Percentiles rank a stretch among this genome's conserved stretches.
phyloP scores from a whole-genome alignment of 2,888 invertebrate species.

The Entomobrya multifasciata region DNA sequence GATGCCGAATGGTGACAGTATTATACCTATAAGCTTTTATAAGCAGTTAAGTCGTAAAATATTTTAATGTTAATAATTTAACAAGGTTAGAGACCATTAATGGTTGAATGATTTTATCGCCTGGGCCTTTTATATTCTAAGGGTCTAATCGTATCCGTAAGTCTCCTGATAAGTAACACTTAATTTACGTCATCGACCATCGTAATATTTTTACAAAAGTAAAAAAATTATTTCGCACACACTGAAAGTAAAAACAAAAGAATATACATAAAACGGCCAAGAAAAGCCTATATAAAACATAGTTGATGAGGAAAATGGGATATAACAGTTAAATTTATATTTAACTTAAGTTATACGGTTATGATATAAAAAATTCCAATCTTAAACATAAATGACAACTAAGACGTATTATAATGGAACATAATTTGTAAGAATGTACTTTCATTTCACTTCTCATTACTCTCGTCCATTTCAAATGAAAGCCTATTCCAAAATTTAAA shows the following conservation, averaged over 20 bases:
- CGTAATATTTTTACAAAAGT: too few relatives aligned
- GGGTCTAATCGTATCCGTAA: too few relatives aligned
- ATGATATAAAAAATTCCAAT: neutral
- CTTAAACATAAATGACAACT: neutral
- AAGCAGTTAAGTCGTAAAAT: neutral
- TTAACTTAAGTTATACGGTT: neutral
- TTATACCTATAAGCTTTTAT: neutral
- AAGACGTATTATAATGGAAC: neutral
- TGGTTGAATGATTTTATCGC: too few relatives aligned
- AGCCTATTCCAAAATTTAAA: slow-evolving; percentile 3
- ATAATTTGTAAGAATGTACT: neutral
- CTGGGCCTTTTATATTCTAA: too few relatives aligned
- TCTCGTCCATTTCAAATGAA: slow-evolving; percentile 23
- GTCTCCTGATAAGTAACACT: too few relatives aligned
- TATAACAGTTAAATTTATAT: neutral
- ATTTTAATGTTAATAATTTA: neutral
- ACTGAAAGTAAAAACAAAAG: too few relatives aligned
- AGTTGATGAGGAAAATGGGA: neutral
- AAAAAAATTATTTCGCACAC: too few relatives aligned
- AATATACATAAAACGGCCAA: too few relatives aligned
- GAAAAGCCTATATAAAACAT: too few relatives aligned
- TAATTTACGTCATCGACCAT: too few relatives aligned
- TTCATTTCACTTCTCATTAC: neutral
- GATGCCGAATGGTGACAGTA: too few relatives aligned
- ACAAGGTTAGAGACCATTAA: too few relatives aligned